Evolutionary conservation across 1,140 invertebrate species (phyloP).

Genomic region (Paramacrobiotus metropolitanus): DNA sequence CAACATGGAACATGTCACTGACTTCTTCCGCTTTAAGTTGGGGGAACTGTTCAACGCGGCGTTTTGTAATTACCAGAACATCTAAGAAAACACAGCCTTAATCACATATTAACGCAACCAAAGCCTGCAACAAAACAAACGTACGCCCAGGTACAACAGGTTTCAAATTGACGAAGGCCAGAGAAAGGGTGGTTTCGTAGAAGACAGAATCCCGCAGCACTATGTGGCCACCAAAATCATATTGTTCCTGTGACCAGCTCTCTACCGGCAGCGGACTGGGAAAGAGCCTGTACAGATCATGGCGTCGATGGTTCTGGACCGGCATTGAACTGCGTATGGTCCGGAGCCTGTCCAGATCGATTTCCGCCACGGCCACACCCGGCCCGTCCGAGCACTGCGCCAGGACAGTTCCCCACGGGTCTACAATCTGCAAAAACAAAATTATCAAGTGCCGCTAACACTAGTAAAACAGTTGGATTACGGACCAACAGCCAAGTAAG

Average conservation of each 20-base stretch:
- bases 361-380: conserved; percentile 37
- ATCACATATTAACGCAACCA: too few relatives aligned
- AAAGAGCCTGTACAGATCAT: conserved; percentile 32
- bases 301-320: conserved; percentile 49
- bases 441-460: too few relatives aligned
- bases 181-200: conserved; percentile 26
- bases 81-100: too few relatives aligned
- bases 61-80: background rate
- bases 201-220: conserved; percentile 27
- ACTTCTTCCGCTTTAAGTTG: background rate
- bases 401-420: conserved; percentile 68
- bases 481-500: too few relatives aligned
- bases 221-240: background rate
- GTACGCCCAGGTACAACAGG: conserved; percentile 61
- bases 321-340: conserved; percentile 55
- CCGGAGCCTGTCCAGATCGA: conserved; percentile 40
- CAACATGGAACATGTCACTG: conserved; percentile 43
- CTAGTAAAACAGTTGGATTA: too few relatives aligned
- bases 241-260: conserved; percentile 5
- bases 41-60: background rate
- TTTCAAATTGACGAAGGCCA: conserved; percentile 43
- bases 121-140: too few relatives aligned
- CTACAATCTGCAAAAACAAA: conserved; percentile 37
- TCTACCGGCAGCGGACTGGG: background rate
- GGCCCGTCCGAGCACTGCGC: conserved; percentile 43